These are phyloP conservation scores for Caenorhabditis wallacei DNA, from an alignment of 2,888 invertebrate species.

Conservation along the genomic window DNA sequence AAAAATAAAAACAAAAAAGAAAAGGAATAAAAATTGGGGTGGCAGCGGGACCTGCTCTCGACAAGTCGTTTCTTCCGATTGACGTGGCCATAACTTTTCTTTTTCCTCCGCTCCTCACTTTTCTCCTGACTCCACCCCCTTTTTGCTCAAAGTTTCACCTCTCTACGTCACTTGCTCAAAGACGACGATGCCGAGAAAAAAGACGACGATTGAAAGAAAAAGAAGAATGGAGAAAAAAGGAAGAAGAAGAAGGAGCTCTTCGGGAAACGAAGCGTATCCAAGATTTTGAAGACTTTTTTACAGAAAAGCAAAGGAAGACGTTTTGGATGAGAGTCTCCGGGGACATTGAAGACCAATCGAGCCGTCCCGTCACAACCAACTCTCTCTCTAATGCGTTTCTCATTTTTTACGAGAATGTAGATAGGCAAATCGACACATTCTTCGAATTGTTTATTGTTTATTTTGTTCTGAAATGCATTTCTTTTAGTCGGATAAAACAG, in stretches of 20 bases:
- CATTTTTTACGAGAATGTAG: constrained; percentile 20
- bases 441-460: constrained; percentile 14
- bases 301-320: constrained; percentile 21
- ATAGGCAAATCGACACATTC: constrained; percentile 6
- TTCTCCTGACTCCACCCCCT: constrained; percentile 38
- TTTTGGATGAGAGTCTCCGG: constrained; percentile 21
- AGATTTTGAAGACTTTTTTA: constrained; percentile 51
- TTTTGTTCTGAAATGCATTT: background rate
- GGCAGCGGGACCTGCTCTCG: constrained; percentile 33
- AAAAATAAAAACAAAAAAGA: constrained; percentile 2
- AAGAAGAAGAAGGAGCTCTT: constrained; percentile 7
- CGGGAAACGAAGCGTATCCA: constrained; percentile 41
- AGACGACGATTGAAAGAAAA: constrained; percentile 42
- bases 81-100: constrained; percentile 58
- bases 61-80: constrained; percentile 40
- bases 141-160: constrained; percentile 57
- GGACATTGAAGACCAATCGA: constrained; percentile 3
- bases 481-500: too few species aligned
- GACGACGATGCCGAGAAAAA: constrained; percentile 11
- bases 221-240: constrained; percentile 28
- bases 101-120: constrained; percentile 21
- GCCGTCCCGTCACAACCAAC: constrained; percentile 17
- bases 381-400: constrained; percentile 54
- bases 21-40: constrained; percentile 31
- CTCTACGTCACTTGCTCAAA: constrained; percentile 51